These are phyloP conservation scores for Salvelinus fontinalis DNA, from an alignment of 2,113 vertebrate genomes.

Conservation along the genomic window DNA sequence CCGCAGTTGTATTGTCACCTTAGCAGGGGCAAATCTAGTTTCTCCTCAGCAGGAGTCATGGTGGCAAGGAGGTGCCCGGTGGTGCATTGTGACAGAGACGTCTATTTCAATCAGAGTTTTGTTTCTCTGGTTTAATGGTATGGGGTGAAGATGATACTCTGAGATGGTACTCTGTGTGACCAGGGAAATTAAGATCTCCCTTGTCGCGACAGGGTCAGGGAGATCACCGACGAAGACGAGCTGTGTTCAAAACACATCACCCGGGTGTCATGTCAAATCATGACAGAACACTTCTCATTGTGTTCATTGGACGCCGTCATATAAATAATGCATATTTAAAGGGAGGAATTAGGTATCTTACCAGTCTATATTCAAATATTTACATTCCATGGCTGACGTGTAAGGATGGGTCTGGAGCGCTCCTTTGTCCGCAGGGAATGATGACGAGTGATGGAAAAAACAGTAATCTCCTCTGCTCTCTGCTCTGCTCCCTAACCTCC, in stretches of 20 bases:
- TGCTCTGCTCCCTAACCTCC: too few species aligned
- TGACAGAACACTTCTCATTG: conserved; percentile 38
- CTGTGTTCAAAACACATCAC: conserved; percentile 45
- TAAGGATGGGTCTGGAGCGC: conserved; percentile 46
- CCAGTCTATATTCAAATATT: conserved; percentile 67
- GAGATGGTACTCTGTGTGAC: neutral
- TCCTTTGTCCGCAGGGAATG: conserved; percentile 24
- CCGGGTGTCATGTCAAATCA: conserved; percentile 50
- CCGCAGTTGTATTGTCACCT: conserved; percentile 13
- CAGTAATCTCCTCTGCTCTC: conserved; percentile 30
- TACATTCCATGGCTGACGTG: conserved; percentile 64
- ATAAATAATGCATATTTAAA: conserved; percentile 62
- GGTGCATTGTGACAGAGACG: conserved; percentile 28
- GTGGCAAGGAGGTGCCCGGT: conserved; percentile 24
- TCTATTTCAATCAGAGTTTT: conserved; percentile 50
- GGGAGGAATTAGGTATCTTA: conserved; percentile 58
- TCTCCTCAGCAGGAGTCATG: conserved; percentile 21
- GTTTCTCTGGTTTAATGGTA: conserved; percentile 26
- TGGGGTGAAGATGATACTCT: neutral
- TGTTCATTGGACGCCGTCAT: conserved; percentile 51
- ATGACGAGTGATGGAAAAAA: conserved; percentile 43
- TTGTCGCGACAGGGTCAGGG: conserved; percentile 31
- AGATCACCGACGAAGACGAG: conserved; percentile 29
- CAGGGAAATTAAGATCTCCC: conserved; percentile 21
- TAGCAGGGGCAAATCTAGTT: conserved; percentile 29